Percentiles rank a stretch among this genome's conserved stretches.
phyloP scores from a whole-genome alignment of 2,888 invertebrate genomes.

The Prenolepis imparis region DNA sequence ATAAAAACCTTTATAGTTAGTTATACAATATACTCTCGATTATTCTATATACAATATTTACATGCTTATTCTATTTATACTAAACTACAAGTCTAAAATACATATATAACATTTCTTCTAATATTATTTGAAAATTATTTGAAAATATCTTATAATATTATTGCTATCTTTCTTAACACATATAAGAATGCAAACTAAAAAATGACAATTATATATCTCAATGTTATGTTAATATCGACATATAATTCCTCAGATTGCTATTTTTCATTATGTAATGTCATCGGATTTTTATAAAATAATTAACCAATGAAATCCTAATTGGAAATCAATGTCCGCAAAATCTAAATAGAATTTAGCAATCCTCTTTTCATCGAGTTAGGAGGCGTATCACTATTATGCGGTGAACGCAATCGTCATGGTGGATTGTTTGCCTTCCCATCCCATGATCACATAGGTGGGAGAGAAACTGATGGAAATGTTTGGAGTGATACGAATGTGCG shows the following conservation, averaged over 20 bases:
- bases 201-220: not conserved
- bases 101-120: not conserved
- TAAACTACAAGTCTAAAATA: not conserved
- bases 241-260: not conserved
- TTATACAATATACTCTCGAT: not conserved
- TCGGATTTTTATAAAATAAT: not conserved
- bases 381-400: not conserved
- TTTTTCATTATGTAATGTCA: not conserved
- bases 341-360: not conserved
- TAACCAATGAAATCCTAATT: not conserved
- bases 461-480: slow-evolving; percentile 21
- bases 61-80: not conserved
- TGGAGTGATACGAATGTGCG: slow-evolving; percentile 30
- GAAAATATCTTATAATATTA: not conserved
- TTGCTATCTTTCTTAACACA: not conserved
- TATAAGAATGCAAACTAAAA: not conserved
- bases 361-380: not conserved
- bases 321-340: not conserved
- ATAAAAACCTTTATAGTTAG: not conserved
- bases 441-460: slow-evolving; percentile 12
- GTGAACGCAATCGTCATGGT: not conserved
- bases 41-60: not conserved
- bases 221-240: not conserved
- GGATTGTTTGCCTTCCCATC: slow-evolving; percentile 24
- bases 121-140: not conserved